phyloP scores from a whole-genome alignment of 2,797 vertebrate species.

The Novumbra hubbsi region DNA sequence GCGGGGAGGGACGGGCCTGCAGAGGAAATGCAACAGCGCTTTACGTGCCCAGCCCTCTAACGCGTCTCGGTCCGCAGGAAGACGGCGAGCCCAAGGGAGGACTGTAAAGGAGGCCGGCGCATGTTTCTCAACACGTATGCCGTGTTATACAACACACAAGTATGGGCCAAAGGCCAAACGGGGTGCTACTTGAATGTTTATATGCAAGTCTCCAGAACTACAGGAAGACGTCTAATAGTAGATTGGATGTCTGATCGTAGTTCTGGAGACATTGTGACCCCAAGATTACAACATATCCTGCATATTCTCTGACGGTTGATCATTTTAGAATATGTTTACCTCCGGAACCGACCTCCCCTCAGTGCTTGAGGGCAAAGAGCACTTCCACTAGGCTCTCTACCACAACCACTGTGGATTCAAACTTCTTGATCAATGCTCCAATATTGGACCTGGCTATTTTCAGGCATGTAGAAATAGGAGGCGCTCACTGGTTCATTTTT shows the following conservation, averaged over 20 bases:
- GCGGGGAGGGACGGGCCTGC: conserved; percentile 26
- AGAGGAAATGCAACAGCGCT: conserved; percentile 28
- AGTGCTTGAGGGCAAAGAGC: too few relatives aligned
- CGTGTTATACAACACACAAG: background rate
- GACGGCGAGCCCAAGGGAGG: background rate
- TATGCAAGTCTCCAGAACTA: too few relatives aligned
- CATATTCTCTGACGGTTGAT: too few relatives aligned
- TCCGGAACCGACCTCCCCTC: too few relatives aligned
- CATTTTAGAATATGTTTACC: too few relatives aligned
- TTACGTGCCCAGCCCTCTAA: conserved; percentile 53
- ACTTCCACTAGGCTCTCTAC: too few relatives aligned
- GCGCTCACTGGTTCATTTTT: background rate
- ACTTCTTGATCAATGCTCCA: too few relatives aligned
- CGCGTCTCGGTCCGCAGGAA: conserved; percentile 15
- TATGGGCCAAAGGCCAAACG: background rate
- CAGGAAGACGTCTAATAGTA: too few relatives aligned
- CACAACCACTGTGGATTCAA: too few relatives aligned
- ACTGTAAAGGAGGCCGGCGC: background rate
- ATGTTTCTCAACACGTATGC: background rate
- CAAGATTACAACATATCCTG: too few relatives aligned
- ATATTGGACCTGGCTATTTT: background rate
- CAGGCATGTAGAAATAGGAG: background rate
- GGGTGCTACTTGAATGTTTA: background rate
- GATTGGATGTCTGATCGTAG: too few relatives aligned
- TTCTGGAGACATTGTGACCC: too few relatives aligned